Base-by-base conservation (phyloP, 2,888 invertebrate species). In the Parthenolecanium corni region DNA sequence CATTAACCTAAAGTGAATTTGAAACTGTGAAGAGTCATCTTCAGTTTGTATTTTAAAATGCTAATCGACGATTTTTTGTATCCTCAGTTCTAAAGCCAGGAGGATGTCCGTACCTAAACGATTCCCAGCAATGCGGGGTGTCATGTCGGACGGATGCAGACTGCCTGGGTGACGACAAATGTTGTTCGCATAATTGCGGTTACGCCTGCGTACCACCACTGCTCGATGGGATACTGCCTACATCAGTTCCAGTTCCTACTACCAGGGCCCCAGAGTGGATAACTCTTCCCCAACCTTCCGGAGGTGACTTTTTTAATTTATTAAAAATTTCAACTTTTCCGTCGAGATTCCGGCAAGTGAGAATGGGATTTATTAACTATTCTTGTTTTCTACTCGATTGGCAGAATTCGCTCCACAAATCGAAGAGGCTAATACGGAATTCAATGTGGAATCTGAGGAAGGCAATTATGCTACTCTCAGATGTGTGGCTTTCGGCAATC, bases 91-190 rank as follows among this genome's bases (percentile, higher is more conserved):
- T 78, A 69, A 91, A 88, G 72, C 75, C 78, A n/a, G 86, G 86
- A 3, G 74, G 74, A 24, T 87, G 86, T 70, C 86, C 86, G 2
- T 71, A 69, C 49, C 70, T 79, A 20, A 73, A 68, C 6, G 66
- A 74, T 9, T 73, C 73, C 52, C 73, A 74, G n/a, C 73, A 74
- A 58, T 91, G 92, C 72, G 80, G 79, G 9, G 76, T 77, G 36
- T 84, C 87, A 72, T 93, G 93, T 70, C 75, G 77, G 65, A 82
- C 82, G 61, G 93, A 93, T 72, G 86, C 87, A 0, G 88, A 90
- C 71, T 94, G 93, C 72, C 74, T 80, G 14, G 83, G 82, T 36
- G 80, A 81, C 23, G 78, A 82, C 71, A 93, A 92, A 74, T 93
- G 93, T 72, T 94, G 93, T 73, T 74, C 75, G 66, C 82, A 82